Conservation (phyloP, 2,888 invertebrate genomes). For the Glaucopsyche alexis region DNA sequence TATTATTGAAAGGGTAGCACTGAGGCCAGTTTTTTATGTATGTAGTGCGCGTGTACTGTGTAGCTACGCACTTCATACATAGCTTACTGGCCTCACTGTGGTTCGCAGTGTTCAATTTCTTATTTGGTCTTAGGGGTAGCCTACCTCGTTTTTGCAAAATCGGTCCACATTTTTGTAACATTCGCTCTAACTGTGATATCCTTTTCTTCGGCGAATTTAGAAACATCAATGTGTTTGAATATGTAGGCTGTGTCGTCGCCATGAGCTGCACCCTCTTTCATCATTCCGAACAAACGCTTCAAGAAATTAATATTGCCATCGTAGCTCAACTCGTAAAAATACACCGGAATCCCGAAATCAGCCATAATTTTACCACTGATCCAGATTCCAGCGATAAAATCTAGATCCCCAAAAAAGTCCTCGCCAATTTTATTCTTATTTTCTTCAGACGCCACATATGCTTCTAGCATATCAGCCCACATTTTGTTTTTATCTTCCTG, state of each 20-base stretch:
- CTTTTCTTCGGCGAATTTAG: constrained; percentile 37
- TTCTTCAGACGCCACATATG: constrained; percentile 40
- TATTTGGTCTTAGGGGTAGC: constrained; percentile 28
- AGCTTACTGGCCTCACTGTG: too few species aligned
- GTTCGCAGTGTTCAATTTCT: too few species aligned
- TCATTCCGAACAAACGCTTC: constrained; percentile 43
- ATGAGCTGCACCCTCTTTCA: constrained; percentile 50
- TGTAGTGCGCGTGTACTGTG: too few species aligned
- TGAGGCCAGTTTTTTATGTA: too few species aligned
- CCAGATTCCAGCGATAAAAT: constrained; percentile 51
- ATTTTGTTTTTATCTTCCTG: constrained; percentile 39
- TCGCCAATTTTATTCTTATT: constrained; percentile 44
- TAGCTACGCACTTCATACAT: too few species aligned
- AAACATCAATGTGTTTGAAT: constrained; percentile 35
- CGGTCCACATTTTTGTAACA: constrained; percentile 54
- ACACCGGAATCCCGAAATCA: constrained; percentile 44
- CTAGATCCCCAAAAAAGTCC: constrained; percentile 54
- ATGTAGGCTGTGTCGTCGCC: constrained; percentile 45
- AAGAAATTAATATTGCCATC: constrained; percentile 49
- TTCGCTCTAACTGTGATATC: constrained; percentile 41
- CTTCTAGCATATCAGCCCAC: constrained; percentile 39
- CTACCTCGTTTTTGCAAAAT: constrained; percentile 57
- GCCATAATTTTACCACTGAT: constrained; percentile 44
- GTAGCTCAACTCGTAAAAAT: constrained; percentile 52
- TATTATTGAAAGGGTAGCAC: too few species aligned